These are phyloP conservation scores for Passer montanus DNA, from an alignment of 2,113 vertebrate genomes.

Conservation along the genomic window DNA sequence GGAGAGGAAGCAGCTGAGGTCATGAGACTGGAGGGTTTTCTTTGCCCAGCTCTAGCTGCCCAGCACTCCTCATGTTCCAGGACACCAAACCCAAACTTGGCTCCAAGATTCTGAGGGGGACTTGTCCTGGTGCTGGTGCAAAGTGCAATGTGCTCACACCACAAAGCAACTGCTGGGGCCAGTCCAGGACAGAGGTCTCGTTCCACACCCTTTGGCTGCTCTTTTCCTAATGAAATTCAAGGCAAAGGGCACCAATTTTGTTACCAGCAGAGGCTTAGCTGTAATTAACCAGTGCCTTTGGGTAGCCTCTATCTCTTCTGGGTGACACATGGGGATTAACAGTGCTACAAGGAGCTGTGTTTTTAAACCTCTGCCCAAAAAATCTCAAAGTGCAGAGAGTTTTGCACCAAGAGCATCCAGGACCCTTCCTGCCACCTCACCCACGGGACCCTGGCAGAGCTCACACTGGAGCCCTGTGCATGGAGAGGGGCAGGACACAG, in stretches of 20 bases:
- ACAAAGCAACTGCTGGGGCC: not conserved
- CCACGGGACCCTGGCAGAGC: rapidly evolving
- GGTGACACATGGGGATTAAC: not conserved
- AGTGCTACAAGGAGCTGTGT: not conserved
- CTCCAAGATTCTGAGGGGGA: not conserved
- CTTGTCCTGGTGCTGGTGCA: not conserved
- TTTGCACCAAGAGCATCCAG: rapidly evolving
- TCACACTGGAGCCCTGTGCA: rapidly evolving
- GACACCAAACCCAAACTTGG: not conserved
- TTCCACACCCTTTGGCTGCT: not conserved
- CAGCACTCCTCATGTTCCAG: not conserved
- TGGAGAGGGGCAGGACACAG: not conserved
- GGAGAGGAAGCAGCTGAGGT: not conserved
- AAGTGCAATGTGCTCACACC: not conserved
- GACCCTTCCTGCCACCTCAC: not conserved
- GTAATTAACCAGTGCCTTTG: not conserved
- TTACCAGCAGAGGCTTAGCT: not conserved
- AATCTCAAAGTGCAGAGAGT: not conserved
- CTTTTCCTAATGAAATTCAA: not conserved
- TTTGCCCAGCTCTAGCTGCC: not conserved
- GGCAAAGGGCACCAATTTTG: not conserved
- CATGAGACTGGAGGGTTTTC: not conserved
- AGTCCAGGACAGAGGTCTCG: not conserved
- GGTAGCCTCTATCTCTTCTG: not conserved
- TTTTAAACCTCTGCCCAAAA: not conserved